Percentiles rank a stretch among this genome's conserved stretches.
phyloP scores from a whole-genome alignment of 2,113 vertebrate species.

The Colaptes auratus region DNA sequence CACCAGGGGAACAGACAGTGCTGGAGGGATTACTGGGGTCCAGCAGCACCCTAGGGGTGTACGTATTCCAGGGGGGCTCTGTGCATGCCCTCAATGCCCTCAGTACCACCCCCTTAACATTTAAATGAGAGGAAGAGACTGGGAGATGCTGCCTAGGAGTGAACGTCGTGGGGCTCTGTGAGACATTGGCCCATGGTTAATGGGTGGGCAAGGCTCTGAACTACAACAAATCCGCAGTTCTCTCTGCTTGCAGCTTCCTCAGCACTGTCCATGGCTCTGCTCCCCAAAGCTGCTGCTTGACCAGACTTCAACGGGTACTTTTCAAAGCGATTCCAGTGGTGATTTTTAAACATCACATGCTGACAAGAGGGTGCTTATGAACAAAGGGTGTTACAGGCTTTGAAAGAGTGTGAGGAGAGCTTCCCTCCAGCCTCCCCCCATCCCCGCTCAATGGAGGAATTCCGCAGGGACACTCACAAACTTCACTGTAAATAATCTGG shows the following conservation, averaged over 20 bases:
- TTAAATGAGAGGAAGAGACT: not conserved
- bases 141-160: not conserved
- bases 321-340: not conserved
- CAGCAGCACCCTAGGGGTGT: rapidly evolving
- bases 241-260: not conserved
- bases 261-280: rapidly evolving
- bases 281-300: not conserved
- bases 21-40: not conserved
- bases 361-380: not conserved
- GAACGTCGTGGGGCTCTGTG: rapidly evolving
- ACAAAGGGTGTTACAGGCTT: not conserved
- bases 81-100: not conserved
- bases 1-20: not conserved
- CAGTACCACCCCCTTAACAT: rapidly evolving
- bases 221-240: not conserved
- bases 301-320: not conserved
- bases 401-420: not conserved
- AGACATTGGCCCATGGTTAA: rapidly evolving
- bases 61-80: not conserved
- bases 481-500: not conserved
- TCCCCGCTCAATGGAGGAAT: rapidly evolving
- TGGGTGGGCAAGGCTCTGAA: not conserved
- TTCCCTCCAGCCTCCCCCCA: not conserved
- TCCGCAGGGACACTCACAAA: not conserved
- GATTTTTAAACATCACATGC: not conserved